Evolutionary conservation across 30 jellyfish, hydroid and myxozoan genomes (phyloP).

Genomic region (Hydractinia symbiolongicarpus): DNA sequence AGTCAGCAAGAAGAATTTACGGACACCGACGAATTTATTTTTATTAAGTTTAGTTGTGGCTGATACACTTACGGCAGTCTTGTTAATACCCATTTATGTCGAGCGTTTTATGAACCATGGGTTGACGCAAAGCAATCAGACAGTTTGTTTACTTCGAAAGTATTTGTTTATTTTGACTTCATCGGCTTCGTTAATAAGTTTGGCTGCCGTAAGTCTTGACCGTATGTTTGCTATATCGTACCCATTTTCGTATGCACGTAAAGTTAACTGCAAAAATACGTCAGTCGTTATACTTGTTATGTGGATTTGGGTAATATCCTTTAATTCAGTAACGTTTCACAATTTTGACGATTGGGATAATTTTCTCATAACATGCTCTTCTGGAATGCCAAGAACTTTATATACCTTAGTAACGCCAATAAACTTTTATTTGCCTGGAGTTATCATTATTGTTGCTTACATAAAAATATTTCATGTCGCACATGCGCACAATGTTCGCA

Average conservation of each 20-base stretch:
- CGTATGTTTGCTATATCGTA: conserved; percentile 60
- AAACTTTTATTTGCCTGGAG: conserved; percentile 65
- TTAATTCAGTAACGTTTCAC: conserved; percentile 23
- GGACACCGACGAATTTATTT: conserved; percentile 57
- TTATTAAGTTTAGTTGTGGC: conserved; percentile 60
- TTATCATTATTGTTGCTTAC: conserved; percentile 53
- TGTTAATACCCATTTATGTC: conserved; percentile 39
- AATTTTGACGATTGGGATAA: conserved; percentile 41
- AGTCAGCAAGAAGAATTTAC: conserved; percentile 22
- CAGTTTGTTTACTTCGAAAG: conserved; percentile 28
- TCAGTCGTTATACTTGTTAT: conserved; percentile 22
- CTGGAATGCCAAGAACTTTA: conserved; percentile 67
- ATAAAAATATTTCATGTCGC: conserved; percentile 59
- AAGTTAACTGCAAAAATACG: conserved; percentile 16
- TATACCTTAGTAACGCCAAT: conserved; percentile 61
- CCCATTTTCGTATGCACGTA: conserved; percentile 48
- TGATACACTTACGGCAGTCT: conserved; percentile 50
- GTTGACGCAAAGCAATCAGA: conserved; percentile 23
- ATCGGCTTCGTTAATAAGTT: conserved; percentile 62
- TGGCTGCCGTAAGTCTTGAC: conserved; percentile 83
- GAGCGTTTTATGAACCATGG: conserved; percentile 27
- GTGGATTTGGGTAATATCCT: conserved; percentile 39
- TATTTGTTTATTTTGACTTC: conserved; percentile 53
- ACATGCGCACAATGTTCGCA: conserved; percentile 45
- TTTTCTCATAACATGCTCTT: conserved; percentile 37